A percentile compares a stretch with the other conserved stretches of the same genome.
These are phyloP conservation scores for Formica aserva DNA, from an alignment of 2,888 invertebrate species.

Conservation along the genomic window DNA sequence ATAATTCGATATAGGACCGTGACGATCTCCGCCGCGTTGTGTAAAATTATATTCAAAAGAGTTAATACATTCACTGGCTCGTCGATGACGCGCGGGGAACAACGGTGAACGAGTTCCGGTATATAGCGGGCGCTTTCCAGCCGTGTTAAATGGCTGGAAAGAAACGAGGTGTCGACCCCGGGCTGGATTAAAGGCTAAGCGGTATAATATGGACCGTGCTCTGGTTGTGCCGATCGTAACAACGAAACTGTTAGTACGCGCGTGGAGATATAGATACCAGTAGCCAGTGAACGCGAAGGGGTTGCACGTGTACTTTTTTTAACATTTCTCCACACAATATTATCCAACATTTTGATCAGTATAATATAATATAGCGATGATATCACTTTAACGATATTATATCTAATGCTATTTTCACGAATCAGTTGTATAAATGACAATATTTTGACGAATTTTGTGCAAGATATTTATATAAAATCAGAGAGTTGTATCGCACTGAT, in stretches of 20 bases:
- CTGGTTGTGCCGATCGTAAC: slow-evolving; percentile 22
- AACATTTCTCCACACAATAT: not conserved
- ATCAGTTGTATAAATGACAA: not conserved
- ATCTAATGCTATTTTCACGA: not conserved
- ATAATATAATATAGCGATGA: not conserved
- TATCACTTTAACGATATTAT: not conserved
- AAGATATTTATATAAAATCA: not conserved
- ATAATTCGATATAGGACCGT: slow-evolving; percentile 22
- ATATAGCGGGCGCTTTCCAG: slow-evolving; percentile 35
- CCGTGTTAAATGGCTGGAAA: slow-evolving; percentile 76
- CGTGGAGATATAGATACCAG: slow-evolving; percentile 29
- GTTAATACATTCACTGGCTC: slow-evolving; percentile 19
- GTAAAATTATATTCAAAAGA: slow-evolving; percentile 33
- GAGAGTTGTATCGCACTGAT: not conserved
- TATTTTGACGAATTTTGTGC: not conserved
- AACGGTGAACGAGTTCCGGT: slow-evolving; percentile 33
- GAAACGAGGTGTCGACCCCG: slow-evolving; percentile 71
- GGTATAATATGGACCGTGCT: slow-evolving; percentile 64
- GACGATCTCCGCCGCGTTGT: not conserved
- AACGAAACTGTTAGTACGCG: slow-evolving; percentile 29
- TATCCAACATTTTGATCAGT: not conserved
- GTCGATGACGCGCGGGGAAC: slow-evolving; percentile 54
- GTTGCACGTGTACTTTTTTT: not conserved
- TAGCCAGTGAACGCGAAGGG: slow-evolving; percentile 25
- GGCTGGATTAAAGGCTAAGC: slow-evolving; percentile 67